Evolutionary conservation across 92 coral and sea anemone genomes (phyloP), one percentile per base, ranked within the genome.

Genomic region (Zoanthus sansibaricus): DNA sequence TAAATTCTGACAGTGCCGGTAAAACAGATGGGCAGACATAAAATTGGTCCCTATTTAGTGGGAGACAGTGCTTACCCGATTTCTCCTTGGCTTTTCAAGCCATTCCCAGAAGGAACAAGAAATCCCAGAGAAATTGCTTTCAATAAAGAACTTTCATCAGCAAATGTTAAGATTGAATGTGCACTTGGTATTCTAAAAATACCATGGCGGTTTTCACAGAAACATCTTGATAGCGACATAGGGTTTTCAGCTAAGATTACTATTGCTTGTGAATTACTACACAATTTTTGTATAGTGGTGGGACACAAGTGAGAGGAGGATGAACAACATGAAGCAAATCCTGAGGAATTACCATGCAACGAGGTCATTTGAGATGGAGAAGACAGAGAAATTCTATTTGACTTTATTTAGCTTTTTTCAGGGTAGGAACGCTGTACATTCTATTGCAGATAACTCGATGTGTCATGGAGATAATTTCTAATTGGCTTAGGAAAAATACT

Each of bases 61-160:
- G 88, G 88, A 55, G 91, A 88, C 83, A 88, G 88, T 75, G 91
- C 88, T 48, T 83, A 88, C 83, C 88, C 88, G 75, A 73, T 88
- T 32, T 56, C 88, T 49, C 91, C 83, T 20, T 82, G 91, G 88
- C 76, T 88, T 46, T 66, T 47, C 69, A 80, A 88, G 75, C 80
- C 82, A 54, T 73, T 85, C 77, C 78, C 82, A 47, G 82, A 85
- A 58, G 59, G 80, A 15, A 85, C 88, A 73, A 85, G 88, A 58
- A 77, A 18, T 52, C 80, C 88, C 42, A 77, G 77, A 30, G 88
- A 85, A 72, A 77, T 74, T 21, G 71, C 69, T 54, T 85, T 85
- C 82, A 85, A 85, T 85, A 85, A 85, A 55, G 71, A 85, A 74
- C 82, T 72, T 12, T 72, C 88, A 33, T 71, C 59, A 17, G 82